Conservation (phyloP, 2,888 invertebrate species). For the Linyphia triangularis region DNA sequence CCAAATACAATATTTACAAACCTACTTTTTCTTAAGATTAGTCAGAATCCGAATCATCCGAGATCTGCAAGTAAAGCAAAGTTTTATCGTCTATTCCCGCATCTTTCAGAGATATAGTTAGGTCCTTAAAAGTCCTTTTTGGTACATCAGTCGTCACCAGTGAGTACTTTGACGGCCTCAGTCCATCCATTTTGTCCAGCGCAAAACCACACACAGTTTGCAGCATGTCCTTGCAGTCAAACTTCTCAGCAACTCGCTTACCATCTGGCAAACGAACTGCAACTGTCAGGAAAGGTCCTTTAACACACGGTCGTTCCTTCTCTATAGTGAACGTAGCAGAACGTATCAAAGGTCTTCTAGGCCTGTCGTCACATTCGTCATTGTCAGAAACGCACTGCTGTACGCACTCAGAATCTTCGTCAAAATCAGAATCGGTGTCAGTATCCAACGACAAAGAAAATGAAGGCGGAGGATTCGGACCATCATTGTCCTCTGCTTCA, state of each 20-base stretch:
- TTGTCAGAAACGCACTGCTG: slow-evolving; percentile 3
- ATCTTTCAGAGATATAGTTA: slow-evolving; percentile 62
- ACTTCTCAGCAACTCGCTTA: slow-evolving; percentile 34
- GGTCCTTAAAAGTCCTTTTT: slow-evolving; percentile 59
- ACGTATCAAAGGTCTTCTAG: slow-evolving; percentile 50
- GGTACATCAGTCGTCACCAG: slow-evolving; percentile 69
- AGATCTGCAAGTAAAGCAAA: slow-evolving; percentile 43
- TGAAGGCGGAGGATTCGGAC: neutral
- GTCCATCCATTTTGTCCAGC: slow-evolving; percentile 9
- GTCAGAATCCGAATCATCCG: slow-evolving; percentile 56
- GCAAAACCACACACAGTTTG: slow-evolving; percentile 45
- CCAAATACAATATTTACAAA: neutral
- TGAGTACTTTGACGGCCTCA: slow-evolving; percentile 9
- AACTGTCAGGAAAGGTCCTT: slow-evolving; percentile 42
- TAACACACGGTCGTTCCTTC: slow-evolving; percentile 48
- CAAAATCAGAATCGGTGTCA: slow-evolving; percentile 69
- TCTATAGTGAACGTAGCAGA: slow-evolving; percentile 72
- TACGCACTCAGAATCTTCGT: slow-evolving; percentile 46
- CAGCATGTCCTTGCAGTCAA: slow-evolving; percentile 61
- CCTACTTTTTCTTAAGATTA: neutral
- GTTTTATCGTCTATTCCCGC: slow-evolving; percentile 73
- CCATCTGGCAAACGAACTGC: slow-evolving; percentile 67
- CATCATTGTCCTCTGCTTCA: neutral
- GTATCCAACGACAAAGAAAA: slow-evolving; percentile 52
- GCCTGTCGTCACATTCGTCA: slow-evolving; percentile 31